Percentiles rank a stretch among this genome's conserved stretches.
These are phyloP conservation scores for Dasyornis broadbenti DNA, from an alignment of 2,113 vertebrate genomes.

Conservation along the genomic window DNA sequence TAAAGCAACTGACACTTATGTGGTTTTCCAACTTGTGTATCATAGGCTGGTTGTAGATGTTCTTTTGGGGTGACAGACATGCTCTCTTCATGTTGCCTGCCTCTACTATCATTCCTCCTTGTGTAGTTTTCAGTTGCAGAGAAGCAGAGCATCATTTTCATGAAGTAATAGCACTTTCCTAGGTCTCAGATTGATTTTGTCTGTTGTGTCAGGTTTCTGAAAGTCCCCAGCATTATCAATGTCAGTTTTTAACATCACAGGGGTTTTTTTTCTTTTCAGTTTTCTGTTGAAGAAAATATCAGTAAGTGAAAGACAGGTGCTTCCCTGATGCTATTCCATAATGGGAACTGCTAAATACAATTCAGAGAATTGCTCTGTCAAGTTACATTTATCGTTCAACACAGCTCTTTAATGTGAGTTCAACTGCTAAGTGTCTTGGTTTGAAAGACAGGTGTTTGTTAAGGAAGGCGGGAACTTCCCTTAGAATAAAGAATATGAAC, in stretches of 20 bases:
- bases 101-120: background rate
- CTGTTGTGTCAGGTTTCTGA: background rate
- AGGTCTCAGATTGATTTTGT: background rate
- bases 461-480: too few relatives aligned
- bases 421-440: background rate
- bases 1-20: background rate
- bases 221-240: background rate
- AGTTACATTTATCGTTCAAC: background rate
- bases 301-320: background rate
- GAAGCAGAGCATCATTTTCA: background rate
- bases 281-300: background rate
- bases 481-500: too few relatives aligned
- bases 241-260: background rate
- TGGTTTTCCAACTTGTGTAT: background rate
- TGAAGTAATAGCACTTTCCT: background rate
- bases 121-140: background rate
- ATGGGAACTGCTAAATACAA: background rate
- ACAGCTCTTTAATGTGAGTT: background rate
- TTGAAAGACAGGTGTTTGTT: too few relatives aligned
- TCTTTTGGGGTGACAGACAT: background rate
- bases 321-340: background rate
- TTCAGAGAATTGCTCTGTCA: background rate
- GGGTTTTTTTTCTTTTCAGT: background rate
- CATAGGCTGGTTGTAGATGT: background rate
- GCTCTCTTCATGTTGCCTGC: background rate